Evolutionary conservation across 2,888 invertebrate genomes (phyloP).

Genomic region (Neria commutata): DNA sequence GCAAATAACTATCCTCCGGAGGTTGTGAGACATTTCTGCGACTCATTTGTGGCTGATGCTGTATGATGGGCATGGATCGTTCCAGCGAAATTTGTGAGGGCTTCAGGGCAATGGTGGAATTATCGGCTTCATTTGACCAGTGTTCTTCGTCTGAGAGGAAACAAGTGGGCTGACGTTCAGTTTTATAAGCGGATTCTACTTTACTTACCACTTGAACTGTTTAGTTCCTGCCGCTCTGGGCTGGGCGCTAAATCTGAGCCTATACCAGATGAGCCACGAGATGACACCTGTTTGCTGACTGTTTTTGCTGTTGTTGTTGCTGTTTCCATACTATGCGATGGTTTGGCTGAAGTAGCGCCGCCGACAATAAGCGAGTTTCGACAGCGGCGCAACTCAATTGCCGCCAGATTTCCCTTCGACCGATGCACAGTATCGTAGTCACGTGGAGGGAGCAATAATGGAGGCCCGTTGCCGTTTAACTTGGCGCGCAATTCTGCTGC

Average conservation of each 20-base stretch:
- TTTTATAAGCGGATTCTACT: too few relatives aligned
- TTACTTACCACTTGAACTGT: slow-evolving; percentile 62
- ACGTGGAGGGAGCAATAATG: slow-evolving; percentile 86
- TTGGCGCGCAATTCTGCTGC: slow-evolving; percentile 88
- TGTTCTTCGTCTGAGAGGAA: slow-evolving; percentile 57
- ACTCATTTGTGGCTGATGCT: slow-evolving; percentile 51
- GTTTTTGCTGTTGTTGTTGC: slow-evolving; percentile 30
- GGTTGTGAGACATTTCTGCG: slow-evolving; percentile 57
- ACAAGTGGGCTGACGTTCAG: neutral
- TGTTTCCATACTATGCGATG: slow-evolving; percentile 59
- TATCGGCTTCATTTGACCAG: slow-evolving; percentile 61
- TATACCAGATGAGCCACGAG: slow-evolving; percentile 86
- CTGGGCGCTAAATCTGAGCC: slow-evolving; percentile 89
- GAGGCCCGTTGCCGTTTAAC: slow-evolving; percentile 69
- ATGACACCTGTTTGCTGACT: slow-evolving; percentile 66
- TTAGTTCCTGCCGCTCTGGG: slow-evolving; percentile 68
- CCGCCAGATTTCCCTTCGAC: slow-evolving; percentile 74
- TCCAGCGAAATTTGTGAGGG: slow-evolving; percentile 57
- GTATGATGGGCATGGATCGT: slow-evolving; percentile 35
- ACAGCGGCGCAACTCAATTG: slow-evolving; percentile 69
- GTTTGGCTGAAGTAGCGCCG: slow-evolving; percentile 45
- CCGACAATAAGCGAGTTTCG: slow-evolving; percentile 61
- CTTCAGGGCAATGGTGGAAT: slow-evolving; percentile 58
- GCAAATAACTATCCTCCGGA: slow-evolving; percentile 57
- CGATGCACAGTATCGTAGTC: slow-evolving; percentile 92